These are phyloP conservation scores for Clarias gariepinus DNA, from an alignment of 2,113 vertebrate genomes.

Conservation along the genomic window DNA sequence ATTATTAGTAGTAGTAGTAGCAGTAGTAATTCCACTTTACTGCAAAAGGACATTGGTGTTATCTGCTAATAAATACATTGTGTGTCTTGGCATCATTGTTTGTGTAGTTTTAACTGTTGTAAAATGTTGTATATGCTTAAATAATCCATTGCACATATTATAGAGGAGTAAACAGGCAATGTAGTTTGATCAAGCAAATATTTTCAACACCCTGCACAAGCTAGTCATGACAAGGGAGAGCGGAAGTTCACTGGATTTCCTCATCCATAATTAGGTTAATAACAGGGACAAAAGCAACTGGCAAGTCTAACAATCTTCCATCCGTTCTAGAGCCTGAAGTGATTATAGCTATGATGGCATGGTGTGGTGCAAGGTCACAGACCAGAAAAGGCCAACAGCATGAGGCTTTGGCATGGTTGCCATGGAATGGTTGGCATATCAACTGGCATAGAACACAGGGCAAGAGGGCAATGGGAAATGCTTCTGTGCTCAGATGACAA, in stretches of 20 bases:
- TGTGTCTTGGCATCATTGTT: not conserved
- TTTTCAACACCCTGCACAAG: not conserved
- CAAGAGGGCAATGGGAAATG: constrained; percentile 13
- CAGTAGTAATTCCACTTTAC: too few species aligned
- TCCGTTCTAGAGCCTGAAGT: constrained; percentile 30
- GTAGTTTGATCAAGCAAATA: not conserved
- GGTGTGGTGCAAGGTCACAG: constrained; percentile 44
- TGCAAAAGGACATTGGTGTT: not conserved
- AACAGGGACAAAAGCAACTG: constrained; percentile 14
- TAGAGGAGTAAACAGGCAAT: not conserved
- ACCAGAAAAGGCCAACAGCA: constrained; percentile 29
- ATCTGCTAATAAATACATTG: not conserved
- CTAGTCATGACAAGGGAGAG: constrained; percentile 1
- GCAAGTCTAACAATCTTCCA: constrained; percentile 21
- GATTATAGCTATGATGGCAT: constrained; percentile 34
- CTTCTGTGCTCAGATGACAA: not conserved
- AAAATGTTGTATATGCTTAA: not conserved
- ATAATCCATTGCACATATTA: not conserved
- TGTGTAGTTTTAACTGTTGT: not conserved
- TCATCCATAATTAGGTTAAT: constrained; percentile 41
- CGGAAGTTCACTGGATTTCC: constrained; percentile 8
- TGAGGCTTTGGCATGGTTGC: constrained; percentile 19
- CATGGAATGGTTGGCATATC: constrained; percentile 42
- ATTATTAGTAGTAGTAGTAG: too few species aligned
- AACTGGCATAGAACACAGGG: constrained; percentile 24